Evolutionary conservation across 2,113 vertebrate species (phyloP).

Genomic region (Numenius arquata): DNA sequence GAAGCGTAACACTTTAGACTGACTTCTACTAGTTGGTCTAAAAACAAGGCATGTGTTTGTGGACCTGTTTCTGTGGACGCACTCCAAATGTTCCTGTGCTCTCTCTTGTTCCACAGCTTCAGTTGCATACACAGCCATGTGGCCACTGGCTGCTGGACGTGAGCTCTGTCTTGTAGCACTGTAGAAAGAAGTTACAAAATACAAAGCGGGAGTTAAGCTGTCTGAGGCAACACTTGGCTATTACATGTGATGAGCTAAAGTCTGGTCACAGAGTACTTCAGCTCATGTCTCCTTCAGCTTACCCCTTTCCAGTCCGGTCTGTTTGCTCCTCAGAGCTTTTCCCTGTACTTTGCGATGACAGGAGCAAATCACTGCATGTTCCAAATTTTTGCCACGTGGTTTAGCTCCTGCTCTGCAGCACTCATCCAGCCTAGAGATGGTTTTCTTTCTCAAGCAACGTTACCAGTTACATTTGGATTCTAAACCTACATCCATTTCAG

Average conservation of each 20-base stretch:
- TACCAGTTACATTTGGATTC: background rate
- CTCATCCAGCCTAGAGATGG: accelerated
- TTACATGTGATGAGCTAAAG: background rate
- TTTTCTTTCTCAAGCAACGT: background rate
- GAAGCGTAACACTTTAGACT: background rate
- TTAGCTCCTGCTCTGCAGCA: background rate
- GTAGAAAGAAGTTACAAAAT: background rate
- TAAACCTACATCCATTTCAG: background rate
- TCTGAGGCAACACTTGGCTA: background rate
- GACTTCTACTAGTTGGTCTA: background rate
- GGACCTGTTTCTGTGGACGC: background rate
- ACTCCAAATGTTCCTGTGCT: background rate
- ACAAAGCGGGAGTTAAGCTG: background rate
- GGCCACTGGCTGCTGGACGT: background rate
- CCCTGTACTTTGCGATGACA: background rate
- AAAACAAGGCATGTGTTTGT: background rate
- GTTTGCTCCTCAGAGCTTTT: background rate
- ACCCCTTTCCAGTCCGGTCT: background rate
- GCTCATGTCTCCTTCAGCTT: background rate
- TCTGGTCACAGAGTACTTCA: background rate
- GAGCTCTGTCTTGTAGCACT: background rate
- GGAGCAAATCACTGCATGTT: background rate
- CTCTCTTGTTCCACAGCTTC: background rate
- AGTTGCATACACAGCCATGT: background rate
- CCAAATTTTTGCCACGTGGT: background rate